These are phyloP conservation scores for Danaus chrysippus DNA, from an alignment of 2,888 invertebrate species.

Conservation along the genomic window DNA sequence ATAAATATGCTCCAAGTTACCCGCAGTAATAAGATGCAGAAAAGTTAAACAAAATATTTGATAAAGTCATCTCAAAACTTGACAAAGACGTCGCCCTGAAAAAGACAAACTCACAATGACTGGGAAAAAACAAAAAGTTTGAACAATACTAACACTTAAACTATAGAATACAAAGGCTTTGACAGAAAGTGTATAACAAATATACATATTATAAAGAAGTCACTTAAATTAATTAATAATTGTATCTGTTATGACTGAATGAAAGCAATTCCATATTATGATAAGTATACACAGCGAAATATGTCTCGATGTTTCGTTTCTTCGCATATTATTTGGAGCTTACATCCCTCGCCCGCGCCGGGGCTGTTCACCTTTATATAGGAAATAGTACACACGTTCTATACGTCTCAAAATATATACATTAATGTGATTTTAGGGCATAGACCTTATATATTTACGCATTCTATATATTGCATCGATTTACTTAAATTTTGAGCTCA, in stretches of 20 bases:
- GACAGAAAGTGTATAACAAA: background rate
- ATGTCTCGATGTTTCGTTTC: background rate
- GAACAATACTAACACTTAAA: too few relatives aligned
- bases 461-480: too few relatives aligned
- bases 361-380: slow-evolving; percentile 1
- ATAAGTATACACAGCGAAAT: slow-evolving; percentile 2
- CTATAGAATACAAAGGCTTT: too few relatives aligned
- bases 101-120: slow-evolving; percentile 1
- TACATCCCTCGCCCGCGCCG: background rate
- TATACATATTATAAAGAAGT: background rate
- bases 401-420: background rate
- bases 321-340: slow-evolving; percentile 9
- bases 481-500: too few relatives aligned
- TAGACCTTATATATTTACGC: too few relatives aligned
- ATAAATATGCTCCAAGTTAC: background rate
- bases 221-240: background rate
- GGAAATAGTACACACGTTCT: background rate
- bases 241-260: background rate
- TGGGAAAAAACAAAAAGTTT: background rate
- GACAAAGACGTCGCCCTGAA: background rate
- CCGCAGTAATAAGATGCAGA: too few relatives aligned
- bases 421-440: too few relatives aligned
- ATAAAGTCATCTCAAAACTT: too few relatives aligned
- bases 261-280: background rate
- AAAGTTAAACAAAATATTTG: too few relatives aligned